Conservation (phyloP, 2,888 invertebrate species). For the Geotrupes spiniger region DNA sequence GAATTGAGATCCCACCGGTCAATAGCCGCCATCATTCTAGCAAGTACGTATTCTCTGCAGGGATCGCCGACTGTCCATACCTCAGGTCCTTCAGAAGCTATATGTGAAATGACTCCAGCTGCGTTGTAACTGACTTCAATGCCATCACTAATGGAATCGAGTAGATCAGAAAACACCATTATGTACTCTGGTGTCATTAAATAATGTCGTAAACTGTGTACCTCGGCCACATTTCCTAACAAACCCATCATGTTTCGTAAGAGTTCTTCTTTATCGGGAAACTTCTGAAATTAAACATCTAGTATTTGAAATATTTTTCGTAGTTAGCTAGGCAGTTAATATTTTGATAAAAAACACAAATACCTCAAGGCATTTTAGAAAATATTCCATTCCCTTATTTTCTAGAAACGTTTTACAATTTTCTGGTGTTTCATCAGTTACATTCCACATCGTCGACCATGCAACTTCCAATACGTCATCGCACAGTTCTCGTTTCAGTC, state of each 20-base stretch:
- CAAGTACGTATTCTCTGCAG: constrained; percentile 67
- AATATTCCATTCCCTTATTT: constrained; percentile 85
- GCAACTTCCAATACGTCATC: constrained; percentile 97
- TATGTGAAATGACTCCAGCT: constrained; percentile 92
- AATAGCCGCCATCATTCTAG: constrained; percentile 77
- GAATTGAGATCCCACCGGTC: constrained; percentile 84
- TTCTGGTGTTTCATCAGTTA: constrained; percentile 91
- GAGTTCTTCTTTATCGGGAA: constrained; percentile 85
- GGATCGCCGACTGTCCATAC: constrained; percentile 79
- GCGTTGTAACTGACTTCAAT: constrained; percentile 98
- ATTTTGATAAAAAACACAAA: neutral
- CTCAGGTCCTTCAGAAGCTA: constrained; percentile 85
- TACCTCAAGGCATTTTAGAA: constrained; percentile 84
- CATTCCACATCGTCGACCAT: constrained; percentile 99
- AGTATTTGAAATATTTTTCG: neutral
- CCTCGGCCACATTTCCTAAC: constrained; percentile 95
- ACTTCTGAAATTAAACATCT: constrained; percentile 58
- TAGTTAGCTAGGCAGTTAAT: neutral
- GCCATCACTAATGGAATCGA: constrained; percentile 85
- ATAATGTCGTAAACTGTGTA: constrained; percentile 72
- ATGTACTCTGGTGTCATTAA: constrained; percentile 86
- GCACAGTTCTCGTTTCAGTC: constrained; percentile 72
- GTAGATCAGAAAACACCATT: constrained; percentile 78
- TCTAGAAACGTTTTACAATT: constrained; percentile 91
- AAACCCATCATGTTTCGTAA: constrained; percentile 98